Evolutionary conservation across 2,888 invertebrate species (phyloP), one percentile per base, ranked within the genome.

Genomic region (Diloba caeruleocephala): DNA sequence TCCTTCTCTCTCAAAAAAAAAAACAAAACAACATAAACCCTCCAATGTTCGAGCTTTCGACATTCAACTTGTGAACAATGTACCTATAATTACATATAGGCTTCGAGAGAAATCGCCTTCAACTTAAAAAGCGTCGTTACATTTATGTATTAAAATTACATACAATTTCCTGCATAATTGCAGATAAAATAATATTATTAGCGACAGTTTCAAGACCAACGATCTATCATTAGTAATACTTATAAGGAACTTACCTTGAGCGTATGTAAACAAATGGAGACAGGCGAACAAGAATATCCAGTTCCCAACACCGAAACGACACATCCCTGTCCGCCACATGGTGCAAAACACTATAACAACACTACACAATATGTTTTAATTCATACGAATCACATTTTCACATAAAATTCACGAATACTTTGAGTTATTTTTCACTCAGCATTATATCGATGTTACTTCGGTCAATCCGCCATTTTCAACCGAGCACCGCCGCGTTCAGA

Each of bases 341-440:
- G 71, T 92, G 79, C 62, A 83, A 84, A 67, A 61, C 89, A 90
- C 90, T 82, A 57, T 59, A 79, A 81, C 70, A 69, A 81, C 91
- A 91, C 90, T 86, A 74, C 82, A 85, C 85, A 75, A 76, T 64
- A 85, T 68, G 77, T 89, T 93, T 90, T 93, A 92, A 93, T 92
- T 93, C 92, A 93, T 91, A 76, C 79, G 76, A 79, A 85, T 92
- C 89, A 92, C 93, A 93, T 93, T 89, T 92, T 93, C 89, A 92
- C 88, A 78, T 82, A 92, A 85, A 84, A 88, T 85, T 80, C 76
- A 78, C 74, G 73, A 78, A 72, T 78, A 79, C 76, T 84, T 83
- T 68, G 73, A 71, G 71, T 76, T 79, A 74, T 67, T 68, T 71
- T 76, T 79, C 72, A 81, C 61, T 75, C 67, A 73, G 70, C 65